Conservation (phyloP, 2,888 invertebrate genomes). For the Eumerus sabulonum region DNA sequence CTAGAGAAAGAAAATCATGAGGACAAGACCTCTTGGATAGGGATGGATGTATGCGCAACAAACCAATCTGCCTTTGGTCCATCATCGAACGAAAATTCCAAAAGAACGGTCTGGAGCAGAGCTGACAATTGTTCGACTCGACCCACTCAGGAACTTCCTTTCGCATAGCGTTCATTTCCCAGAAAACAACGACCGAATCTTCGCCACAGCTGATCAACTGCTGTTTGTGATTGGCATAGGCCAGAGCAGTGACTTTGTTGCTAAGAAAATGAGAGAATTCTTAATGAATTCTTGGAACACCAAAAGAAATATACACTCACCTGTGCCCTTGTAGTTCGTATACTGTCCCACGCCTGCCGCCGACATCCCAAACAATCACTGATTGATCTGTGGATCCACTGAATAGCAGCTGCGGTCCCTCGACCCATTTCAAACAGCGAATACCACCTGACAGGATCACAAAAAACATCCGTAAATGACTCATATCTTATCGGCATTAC, state of each 20-base stretch:
- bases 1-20: slow-evolving; percentile 67
- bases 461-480: not conserved
- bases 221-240: slow-evolving; percentile 89
- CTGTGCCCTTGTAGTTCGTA: slow-evolving; percentile 97
- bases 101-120: slow-evolving; percentile 97
- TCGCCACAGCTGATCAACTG: slow-evolving; percentile 94
- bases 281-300: slow-evolving; percentile 71
- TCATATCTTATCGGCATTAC: not conserved
- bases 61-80: slow-evolving; percentile 93
- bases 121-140: slow-evolving; percentile 95
- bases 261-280: too few relatives aligned
- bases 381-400: slow-evolving; percentile 98
- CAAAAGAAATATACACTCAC: slow-evolving; percentile 78
- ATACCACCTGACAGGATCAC: slow-evolving; percentile 78
- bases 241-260: slow-evolving; percentile 93
- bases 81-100: slow-evolving; percentile 99
- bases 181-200: slow-evolving; percentile 94
- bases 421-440: slow-evolving; percentile 95
- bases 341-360: slow-evolving; percentile 96
- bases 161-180: slow-evolving; percentile 94
- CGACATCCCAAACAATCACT: slow-evolving; percentile 99
- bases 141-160: slow-evolving; percentile 97
- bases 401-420: slow-evolving; percentile 92
- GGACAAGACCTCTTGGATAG: not conserved
- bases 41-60: slow-evolving; percentile 7